These are phyloP conservation scores for Pterocles burchelli DNA, from an alignment of 2,113 vertebrate genomes.

Conservation along the genomic window DNA sequence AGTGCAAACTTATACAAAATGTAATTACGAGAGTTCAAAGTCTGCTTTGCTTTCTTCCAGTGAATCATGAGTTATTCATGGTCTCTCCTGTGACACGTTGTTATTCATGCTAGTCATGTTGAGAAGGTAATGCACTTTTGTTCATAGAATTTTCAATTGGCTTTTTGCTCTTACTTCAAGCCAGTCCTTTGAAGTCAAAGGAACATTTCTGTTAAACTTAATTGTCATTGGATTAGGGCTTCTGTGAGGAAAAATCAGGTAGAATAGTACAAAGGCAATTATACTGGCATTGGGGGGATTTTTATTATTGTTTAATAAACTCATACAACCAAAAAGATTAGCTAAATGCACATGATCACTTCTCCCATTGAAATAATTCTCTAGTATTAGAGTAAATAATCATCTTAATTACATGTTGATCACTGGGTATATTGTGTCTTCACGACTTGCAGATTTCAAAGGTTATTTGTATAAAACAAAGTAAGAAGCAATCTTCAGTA, in stretches of 20 bases:
- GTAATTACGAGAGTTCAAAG: conserved; percentile 6
- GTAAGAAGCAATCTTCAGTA: neutral
- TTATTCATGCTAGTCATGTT: neutral
- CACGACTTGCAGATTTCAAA: neutral
- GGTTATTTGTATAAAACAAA: neutral
- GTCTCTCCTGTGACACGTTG: neutral
- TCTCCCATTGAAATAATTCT: neutral
- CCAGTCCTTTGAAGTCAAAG: neutral
- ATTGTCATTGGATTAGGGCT: neutral
- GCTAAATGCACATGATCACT: neutral
- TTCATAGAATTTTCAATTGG: neutral
- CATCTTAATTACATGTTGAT: neutral
- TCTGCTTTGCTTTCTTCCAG: neutral
- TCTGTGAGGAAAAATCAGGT: neutral
- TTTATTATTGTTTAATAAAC: neutral
- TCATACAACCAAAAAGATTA: neutral
- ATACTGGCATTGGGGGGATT: neutral
- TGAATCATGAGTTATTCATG: conserved; percentile 11
- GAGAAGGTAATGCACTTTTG: neutral
- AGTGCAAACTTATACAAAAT: neutral
- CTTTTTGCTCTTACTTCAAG: neutral
- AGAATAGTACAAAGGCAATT: neutral
- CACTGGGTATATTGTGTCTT: neutral
- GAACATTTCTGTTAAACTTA: neutral
- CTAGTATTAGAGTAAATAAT: neutral